Base-by-base conservation (phyloP, 1,140 invertebrate genomes). In the Bombus affinis region DNA sequence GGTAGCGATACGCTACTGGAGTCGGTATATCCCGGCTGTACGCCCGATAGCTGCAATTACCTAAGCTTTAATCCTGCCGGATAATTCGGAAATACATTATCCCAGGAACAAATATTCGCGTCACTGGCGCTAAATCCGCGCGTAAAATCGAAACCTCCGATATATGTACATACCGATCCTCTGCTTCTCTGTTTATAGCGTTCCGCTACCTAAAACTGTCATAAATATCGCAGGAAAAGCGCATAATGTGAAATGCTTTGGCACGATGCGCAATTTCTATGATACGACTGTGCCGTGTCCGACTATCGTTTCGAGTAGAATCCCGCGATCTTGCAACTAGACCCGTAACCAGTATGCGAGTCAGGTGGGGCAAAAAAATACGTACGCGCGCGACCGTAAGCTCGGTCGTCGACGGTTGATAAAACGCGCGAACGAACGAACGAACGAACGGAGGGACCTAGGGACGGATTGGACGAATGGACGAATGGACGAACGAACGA, bases 51-150 rank as follows among this genome's bases (percentile, higher is more conserved):
- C 77, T 59, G 62, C 70, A 81, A 86, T 86, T 86, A 74, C 44
- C 59, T 42, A 32, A 59, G 53, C 75, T 89, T 88, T 81, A 85
- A 87, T 85, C 82, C 74, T 4, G 62, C 47, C 73, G 73, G 62
- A 85, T 89, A 89, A 85, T 88, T 85, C 81, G 59, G 66, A 78
- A 83, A 89, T 78, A 83, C 76, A 81, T 89, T 89, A 89, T 87
- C 53, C 82, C 32, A 32, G 39, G 53, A 35, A 80, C 59, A 87
- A 87, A 82, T 78, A 73, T 78, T 68, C 74, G 83, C 68, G 65
- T 72, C 73, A 57, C 57, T 57, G 44, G 15, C 22, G 25, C 12
- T 53, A 86, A 82, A 86, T 76, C 77, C 86, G 47, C 32, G 76
- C 66, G 68, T 65, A 72, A 80, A 85, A 85, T 79, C 78, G 18